These are phyloP conservation scores for Hydractinia echinata DNA, from an alignment of 30 jellyfish, hydroid and myxozoan species.

Conservation along the genomic window DNA sequence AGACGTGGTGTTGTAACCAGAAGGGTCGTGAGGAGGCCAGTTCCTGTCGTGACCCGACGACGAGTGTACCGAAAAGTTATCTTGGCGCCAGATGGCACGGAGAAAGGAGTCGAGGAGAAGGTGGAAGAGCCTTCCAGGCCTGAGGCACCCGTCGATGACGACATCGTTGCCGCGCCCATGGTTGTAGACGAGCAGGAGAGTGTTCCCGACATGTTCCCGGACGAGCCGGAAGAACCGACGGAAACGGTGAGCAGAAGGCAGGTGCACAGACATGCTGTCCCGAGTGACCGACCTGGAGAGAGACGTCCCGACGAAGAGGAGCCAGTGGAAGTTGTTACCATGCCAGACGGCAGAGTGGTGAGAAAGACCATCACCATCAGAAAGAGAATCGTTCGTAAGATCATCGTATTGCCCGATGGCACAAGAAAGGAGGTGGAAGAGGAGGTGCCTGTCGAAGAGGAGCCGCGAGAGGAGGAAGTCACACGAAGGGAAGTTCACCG, in stretches of 20 bases:
- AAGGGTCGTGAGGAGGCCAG: constrained; percentile 43
- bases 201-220: constrained; percentile 6
- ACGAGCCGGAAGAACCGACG: constrained; percentile 19
- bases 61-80: constrained; percentile 48
- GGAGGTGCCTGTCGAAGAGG: constrained; percentile 53
- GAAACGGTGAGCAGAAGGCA: background rate
- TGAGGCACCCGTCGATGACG: constrained; percentile 22
- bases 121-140: constrained; percentile 40
- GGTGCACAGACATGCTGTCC: constrained; percentile 7
- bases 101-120: constrained; percentile 50
- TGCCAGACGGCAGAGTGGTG: constrained; percentile 34
- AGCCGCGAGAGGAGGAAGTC: background rate
- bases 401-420: constrained; percentile 65
- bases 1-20: constrained; percentile 50
- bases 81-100: constrained; percentile 53
- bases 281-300: background rate
- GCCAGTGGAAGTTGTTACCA: constrained; percentile 12
- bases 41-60: constrained; percentile 48
- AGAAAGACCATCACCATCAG: constrained; percentile 44
- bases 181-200: constrained; percentile 9
- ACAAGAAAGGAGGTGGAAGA: constrained; percentile 68
- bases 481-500: constrained; percentile 7
- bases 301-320: constrained; percentile 30
- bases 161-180: background rate
- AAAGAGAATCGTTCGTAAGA: constrained; percentile 50